Base-by-base conservation (phyloP, 1,140 invertebrate genomes). In the Oryctes rhinoceros region DNA sequence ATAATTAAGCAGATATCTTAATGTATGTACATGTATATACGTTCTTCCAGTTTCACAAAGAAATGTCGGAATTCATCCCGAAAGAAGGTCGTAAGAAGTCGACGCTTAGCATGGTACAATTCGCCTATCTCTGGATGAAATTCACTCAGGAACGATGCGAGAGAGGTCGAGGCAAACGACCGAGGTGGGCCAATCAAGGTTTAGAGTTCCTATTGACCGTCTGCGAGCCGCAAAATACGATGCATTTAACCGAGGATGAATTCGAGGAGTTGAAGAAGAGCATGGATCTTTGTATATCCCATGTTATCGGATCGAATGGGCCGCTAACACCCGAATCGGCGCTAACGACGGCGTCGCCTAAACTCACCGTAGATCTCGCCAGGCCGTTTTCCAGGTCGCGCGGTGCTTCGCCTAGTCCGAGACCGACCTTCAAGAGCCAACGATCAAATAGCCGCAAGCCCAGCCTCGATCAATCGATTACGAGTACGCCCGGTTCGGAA, bases 41-140 rank as follows among this genome's bases (percentile, higher is more conserved):
- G 74, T 82, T 83, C 76, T 87, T 85, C 37, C 85, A 96, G 91
- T 96, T 96, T 85, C 93, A 96, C 84, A 95, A 93, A 87, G 95
- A 96, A 87, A 90, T 96, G 76, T 92, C 92, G 15, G 86, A 87
- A 74, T 82, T 83, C 49, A 76, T 86, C 11, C 82, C 85, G 0
- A 59, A 78, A 39, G 82, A 86, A 37, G 81, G 76, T 11, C 81
- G 84, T 9, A 78, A 82, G 53, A 83, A 84, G 83, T 65, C 87
- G 9, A 83, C 85, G 0, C 44, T 81, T 18, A 85, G 84, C 80
- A 90, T 96, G 71, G 91, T 96, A 0, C 88, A 90, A 74, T 96
- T 97, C 88, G 94, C 96, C 3, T 90, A 92, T 80, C 90, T 94
- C 83, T 98, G 96, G 96, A 97, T 97, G 94, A 89, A 90, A 53